phyloP scores from a whole-genome alignment of 2,888 invertebrate species.

The Cephonodes hylas region DNA sequence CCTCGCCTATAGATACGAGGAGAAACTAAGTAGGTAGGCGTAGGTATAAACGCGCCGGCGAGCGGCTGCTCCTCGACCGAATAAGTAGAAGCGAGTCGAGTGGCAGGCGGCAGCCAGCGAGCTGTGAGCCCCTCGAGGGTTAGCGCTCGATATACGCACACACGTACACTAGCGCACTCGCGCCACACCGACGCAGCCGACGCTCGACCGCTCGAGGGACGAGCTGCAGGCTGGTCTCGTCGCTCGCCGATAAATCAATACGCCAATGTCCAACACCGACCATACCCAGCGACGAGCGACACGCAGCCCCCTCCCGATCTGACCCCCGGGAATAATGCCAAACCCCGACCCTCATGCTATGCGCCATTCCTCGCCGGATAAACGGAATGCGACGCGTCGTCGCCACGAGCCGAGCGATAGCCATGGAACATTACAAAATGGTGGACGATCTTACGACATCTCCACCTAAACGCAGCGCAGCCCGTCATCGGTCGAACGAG shows the following conservation, averaged over 20 bases:
- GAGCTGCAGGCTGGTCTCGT: constrained; percentile 77
- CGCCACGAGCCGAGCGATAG: constrained; percentile 76
- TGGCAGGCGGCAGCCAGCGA: constrained; percentile 50
- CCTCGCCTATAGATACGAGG: constrained; percentile 67
- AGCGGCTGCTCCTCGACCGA: constrained; percentile 76
- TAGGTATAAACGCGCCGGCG: constrained; percentile 69
- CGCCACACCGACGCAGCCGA: constrained; percentile 66
- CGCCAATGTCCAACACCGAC: constrained; percentile 64
- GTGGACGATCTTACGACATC: constrained; percentile 83
- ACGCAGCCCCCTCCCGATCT: constrained; percentile 70
- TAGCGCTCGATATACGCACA: constrained; percentile 79
- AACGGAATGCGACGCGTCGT: constrained; percentile 77
- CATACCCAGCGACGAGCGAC: constrained; percentile 58
- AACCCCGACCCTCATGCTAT: constrained; percentile 71
- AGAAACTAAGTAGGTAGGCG: constrained; percentile 79
- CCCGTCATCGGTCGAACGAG: constrained; percentile 76
- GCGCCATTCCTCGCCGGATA: constrained; percentile 73
- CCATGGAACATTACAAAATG: constrained; percentile 80
- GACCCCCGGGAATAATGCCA: constrained; percentile 75
- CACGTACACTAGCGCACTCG: constrained; percentile 58
- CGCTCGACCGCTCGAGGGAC: constrained; percentile 64
- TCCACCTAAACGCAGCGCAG: constrained; percentile 76
- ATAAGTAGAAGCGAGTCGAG: constrained; percentile 79
- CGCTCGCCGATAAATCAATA: constrained; percentile 75
- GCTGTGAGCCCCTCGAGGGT: constrained; percentile 74